Evolutionary conservation across 37 sponge, comb jelly and placozoan genomes (phyloP).

Genomic region (Beroe forskalii): DNA sequence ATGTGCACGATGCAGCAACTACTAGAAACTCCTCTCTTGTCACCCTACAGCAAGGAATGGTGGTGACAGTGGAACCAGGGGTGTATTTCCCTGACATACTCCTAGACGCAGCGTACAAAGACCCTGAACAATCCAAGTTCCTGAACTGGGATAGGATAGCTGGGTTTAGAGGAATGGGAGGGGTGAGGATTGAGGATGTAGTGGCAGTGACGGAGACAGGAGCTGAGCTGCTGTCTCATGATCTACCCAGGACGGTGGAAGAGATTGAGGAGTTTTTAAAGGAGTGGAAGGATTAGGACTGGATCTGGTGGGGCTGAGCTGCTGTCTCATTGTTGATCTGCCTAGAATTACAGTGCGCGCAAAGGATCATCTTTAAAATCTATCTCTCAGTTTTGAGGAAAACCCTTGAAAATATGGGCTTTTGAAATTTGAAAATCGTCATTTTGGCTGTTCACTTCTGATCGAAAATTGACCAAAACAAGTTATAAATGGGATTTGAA

Average conservation of each 20-base stretch:
- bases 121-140: slow-evolving; percentile 31
- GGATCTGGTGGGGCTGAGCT: too few relatives aligned
- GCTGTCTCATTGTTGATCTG: too few relatives aligned
- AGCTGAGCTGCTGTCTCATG: background rate
- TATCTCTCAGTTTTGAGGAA: too few relatives aligned
- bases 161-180: slow-evolving; percentile 23
- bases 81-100: slow-evolving; percentile 3
- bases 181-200: slow-evolving; percentile 58
- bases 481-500: too few relatives aligned
- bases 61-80: slow-evolving; percentile 44
- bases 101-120: background rate
- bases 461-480: too few relatives aligned
- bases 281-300: too few relatives aligned
- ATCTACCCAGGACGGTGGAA: slow-evolving; percentile 35
- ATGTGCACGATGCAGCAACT: background rate
- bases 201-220: background rate
- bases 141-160: background rate
- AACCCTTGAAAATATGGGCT: too few relatives aligned
- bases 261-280: slow-evolving; percentile 17
- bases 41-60: slow-evolving; percentile 8
- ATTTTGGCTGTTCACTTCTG: too few relatives aligned
- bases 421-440: too few relatives aligned
- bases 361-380: too few relatives aligned
- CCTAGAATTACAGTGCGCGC: too few relatives aligned
- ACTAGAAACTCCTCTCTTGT: background rate